Base-by-base conservation (phyloP, 2,888 invertebrate species). In the Onthophagus sagittarius region DNA sequence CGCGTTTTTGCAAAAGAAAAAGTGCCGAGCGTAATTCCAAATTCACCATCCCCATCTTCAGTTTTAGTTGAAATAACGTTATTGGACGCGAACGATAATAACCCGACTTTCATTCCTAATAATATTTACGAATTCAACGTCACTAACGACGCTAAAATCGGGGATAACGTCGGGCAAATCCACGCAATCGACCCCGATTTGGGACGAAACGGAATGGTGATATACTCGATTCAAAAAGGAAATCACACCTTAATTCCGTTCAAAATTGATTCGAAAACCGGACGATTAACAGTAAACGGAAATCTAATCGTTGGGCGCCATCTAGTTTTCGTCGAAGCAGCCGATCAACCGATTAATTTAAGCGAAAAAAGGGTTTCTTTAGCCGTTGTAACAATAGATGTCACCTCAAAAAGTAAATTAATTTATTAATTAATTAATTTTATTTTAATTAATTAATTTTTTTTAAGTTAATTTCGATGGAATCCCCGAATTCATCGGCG, bases 1-100 rank as follows among this genome's bases (percentile, higher is more conserved):
- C 89, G 90, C 80, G 94, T 96, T 0, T 90, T 90, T 76, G 95
- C 96, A 0, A 89, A 92, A 79, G 96, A 96, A 82, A 92, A 93
- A 77, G 88, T 87, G 32, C 90, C 90, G 0, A 92, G 91, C 77
- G 90, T 93, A 1, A 90, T 92, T 0, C 84, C 86, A 0, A 90
- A 88, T 14, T 32, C 71, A 39, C 87, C 86, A 75, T 83, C 83
- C 0, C 82, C 84, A 13, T 89, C 89, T 65, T 88, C 87, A 23
- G 95, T 94, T 0, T 89, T 89, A 63, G 93, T 96, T 0, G 94
- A 94, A 85, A 93, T 97, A 0, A 92, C 93, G 0, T 84, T 97
- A 31, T 86, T 94, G 0, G 97, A 97, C 82, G 94, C 96, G 13
- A 97, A 97, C 82, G 97, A 97, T 82, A 96, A 97, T 80, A 94